Base-by-base conservation (phyloP, 2,888 invertebrate species). In the Eurois occulta region DNA sequence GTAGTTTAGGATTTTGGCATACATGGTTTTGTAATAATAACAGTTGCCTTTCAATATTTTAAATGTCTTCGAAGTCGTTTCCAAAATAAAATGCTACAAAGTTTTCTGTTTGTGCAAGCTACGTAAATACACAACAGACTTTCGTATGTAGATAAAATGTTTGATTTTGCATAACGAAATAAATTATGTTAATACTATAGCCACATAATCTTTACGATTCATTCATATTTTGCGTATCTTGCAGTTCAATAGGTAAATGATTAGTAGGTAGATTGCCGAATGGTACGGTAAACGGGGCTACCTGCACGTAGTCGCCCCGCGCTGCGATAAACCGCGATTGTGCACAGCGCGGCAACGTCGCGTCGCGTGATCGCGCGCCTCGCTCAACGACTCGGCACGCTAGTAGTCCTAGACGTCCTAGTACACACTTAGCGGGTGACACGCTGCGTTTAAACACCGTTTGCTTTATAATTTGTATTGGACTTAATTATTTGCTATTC, bases 271-370 rank as follows among this genome's bases (percentile, higher is more conserved):
- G 28, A 71, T 41, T 66, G 35, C 16, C 43, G 48, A 38, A 64
- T 24, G 58, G 24, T 38, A n/a, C 52, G 21, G 8, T 28, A 32
- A 65, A n/a, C 65, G 13, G 38, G 16, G 35, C 28, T 60, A 58
- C 72, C 21, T 46, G 28, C 68, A 52, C 32, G 65, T 43, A 60
- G 43, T 38, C 77, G 77, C 76, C 35, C 32, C 46, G 77, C 46
- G 82, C 58, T 70, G 60, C 75, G 80, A 76, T 80, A 81, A 72
- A 58, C 72, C 79, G 79, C 81, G 80, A 70, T 69, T 67, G 38
- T 69, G 80, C 76, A 80, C 80, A 77, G 67, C 86, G 86, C 87
- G 90, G 90, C 90, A 90, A 87, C 90, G 88, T 88, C 89, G 90
- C 90, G 77, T 81, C 80, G 80, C 80, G 81, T 78, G 80, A 76